A percentile compares a stretch with the other conserved stretches of the same genome.
phyloP scores from a whole-genome alignment of 2,888 invertebrate species.

The Cephus sareptanus region DNA sequence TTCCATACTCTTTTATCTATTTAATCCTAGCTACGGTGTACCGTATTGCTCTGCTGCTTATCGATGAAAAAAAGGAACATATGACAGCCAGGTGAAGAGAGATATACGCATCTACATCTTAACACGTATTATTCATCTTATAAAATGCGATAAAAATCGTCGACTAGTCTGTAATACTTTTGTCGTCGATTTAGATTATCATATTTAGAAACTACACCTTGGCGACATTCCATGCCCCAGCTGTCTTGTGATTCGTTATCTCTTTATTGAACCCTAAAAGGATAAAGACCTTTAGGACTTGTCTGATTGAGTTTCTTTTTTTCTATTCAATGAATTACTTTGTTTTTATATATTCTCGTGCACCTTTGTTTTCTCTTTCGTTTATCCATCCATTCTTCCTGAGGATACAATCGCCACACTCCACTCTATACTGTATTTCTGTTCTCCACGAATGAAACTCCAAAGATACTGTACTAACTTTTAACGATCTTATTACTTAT shows the following conservation, averaged over 20 bases:
- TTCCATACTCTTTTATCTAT: background rate
- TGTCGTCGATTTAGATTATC: background rate
- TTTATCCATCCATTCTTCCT: background rate
- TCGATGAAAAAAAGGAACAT: background rate
- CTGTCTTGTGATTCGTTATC: background rate
- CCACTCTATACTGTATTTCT: background rate
- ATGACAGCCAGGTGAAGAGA: background rate
- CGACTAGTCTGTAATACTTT: background rate
- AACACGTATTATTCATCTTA: background rate
- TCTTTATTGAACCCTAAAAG: background rate
- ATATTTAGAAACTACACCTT: background rate
- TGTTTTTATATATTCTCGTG: background rate
- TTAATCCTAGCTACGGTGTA: background rate
- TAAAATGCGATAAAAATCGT: background rate
- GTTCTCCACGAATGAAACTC: background rate
- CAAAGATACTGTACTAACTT: slow-evolving; percentile 25
- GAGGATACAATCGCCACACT: background rate
- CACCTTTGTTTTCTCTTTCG: background rate
- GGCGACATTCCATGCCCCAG: background rate
- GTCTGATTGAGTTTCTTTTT: background rate
- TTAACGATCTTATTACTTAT: slow-evolving; percentile 26
- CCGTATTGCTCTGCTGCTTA: background rate
- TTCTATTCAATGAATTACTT: background rate
- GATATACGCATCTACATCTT: background rate
- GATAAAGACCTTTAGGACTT: background rate